Percentiles rank a stretch among this genome's conserved stretches.
Evolutionary conservation across 1,140 invertebrate genomes (phyloP).

Genomic region (Bursaphelenchus mucronatus): DNA sequence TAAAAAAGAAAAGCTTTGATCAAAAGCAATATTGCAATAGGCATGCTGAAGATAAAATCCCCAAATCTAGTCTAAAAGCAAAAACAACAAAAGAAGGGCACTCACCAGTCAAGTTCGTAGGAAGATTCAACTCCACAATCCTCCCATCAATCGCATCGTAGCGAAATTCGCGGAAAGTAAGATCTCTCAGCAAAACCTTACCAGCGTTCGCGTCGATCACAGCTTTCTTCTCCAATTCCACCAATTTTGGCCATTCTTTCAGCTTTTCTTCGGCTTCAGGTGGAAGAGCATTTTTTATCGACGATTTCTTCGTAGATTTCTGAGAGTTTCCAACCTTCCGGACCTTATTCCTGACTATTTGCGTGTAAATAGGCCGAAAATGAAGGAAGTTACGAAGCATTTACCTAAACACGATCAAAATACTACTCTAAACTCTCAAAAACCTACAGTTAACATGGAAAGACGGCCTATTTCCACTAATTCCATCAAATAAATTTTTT

Average conservation of each 20-base stretch:
- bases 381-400: not conserved
- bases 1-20: no score
- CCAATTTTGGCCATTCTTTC: not conserved
- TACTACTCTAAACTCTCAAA: not conserved
- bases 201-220: not conserved
- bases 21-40: no score
- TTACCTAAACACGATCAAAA: not conserved
- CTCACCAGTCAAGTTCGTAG: no score
- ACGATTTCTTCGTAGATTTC: not conserved
- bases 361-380: not conserved
- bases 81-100: no score
- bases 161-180: no score
- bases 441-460: not conserved
- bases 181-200: no score
- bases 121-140: no score
- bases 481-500: no score
- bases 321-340: not conserved
- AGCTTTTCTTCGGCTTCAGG: not conserved
- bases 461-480: conserved; percentile 3
- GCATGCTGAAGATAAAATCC: no score
- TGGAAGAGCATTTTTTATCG: not conserved
- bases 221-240: not conserved
- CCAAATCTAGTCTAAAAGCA: no score
- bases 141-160: no score
- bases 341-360: no score